These are phyloP conservation scores for Gambelia wislizenii DNA, from an alignment of 2,797 vertebrate species.

Conservation along the genomic window DNA sequence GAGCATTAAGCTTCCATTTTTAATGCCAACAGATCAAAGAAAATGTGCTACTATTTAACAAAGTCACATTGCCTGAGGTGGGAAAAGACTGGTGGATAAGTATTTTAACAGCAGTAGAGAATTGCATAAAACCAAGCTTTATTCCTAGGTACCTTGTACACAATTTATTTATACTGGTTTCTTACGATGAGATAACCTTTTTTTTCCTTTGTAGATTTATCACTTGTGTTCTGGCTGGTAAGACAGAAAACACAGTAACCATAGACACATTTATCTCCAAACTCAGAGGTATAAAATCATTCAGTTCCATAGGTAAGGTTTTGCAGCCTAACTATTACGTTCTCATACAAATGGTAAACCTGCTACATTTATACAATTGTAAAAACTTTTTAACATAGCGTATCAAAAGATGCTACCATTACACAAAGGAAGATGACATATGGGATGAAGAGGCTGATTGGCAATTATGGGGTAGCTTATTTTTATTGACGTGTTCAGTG, in stretches of 20 bases:
- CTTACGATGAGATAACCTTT: constrained; percentile 40
- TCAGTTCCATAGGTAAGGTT: constrained; percentile 46
- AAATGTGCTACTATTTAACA: background rate
- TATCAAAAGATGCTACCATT: constrained; percentile 54
- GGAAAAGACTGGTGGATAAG: background rate
- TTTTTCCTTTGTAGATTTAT: background rate
- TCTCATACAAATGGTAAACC: constrained; percentile 52
- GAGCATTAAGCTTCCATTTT: background rate
- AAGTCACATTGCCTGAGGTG: background rate
- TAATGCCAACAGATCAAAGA: background rate
- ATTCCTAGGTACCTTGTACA: background rate
- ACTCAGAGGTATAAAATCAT: background rate
- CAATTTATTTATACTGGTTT: constrained; percentile 53
- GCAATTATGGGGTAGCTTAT: constrained; percentile 32
- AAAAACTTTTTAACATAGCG: constrained; percentile 48
- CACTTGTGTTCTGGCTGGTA: constrained; percentile 55
- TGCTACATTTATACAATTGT: constrained; percentile 52
- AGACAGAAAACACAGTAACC: constrained; percentile 29
- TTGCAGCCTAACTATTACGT: constrained; percentile 51
- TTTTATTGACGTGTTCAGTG: constrained; percentile 53
- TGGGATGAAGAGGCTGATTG: constrained; percentile 55
- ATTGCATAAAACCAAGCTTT: background rate
- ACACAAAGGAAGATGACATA: constrained; percentile 59
- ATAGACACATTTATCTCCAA: constrained; percentile 37
- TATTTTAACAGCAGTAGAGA: constrained; percentile 21